Conservation (phyloP, 2,888 invertebrate species). For the Rhamnusium bicolor region DNA sequence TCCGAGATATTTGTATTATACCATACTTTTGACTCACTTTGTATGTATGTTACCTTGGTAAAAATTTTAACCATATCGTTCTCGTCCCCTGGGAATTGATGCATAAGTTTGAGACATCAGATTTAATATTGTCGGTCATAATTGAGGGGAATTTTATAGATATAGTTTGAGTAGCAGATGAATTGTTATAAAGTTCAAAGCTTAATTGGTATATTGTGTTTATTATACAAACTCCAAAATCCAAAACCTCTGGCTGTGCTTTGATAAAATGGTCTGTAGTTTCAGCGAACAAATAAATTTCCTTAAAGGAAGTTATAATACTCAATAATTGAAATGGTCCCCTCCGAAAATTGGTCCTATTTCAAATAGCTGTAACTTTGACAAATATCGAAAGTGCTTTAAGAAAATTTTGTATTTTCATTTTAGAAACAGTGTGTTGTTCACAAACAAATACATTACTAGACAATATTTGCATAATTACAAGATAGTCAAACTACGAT, state of each 20-base stretch:
- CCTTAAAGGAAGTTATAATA: too few relatives aligned
- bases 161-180: conserved; percentile 48
- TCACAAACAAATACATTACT: too few relatives aligned
- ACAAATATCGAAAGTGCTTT: too few relatives aligned
- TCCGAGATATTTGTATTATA: too few relatives aligned
- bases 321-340: too few relatives aligned
- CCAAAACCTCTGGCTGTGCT: conserved; percentile 46
- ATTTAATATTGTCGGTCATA: conserved; percentile 43
- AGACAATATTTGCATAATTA: too few relatives aligned
- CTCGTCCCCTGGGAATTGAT: conserved; percentile 45
- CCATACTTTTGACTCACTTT: too few relatives aligned
- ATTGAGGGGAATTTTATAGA: conserved; percentile 50
- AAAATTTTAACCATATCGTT: conserved; percentile 49
- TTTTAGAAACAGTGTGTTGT: too few relatives aligned
- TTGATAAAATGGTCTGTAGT: conserved; percentile 52
- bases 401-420: too few relatives aligned
- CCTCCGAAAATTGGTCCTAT: too few relatives aligned
- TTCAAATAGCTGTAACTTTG: too few relatives aligned
- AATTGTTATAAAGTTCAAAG: conserved; percentile 50
- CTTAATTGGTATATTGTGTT: conserved; percentile 53
- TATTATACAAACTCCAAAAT: conserved; percentile 53
- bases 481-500: too few relatives aligned
- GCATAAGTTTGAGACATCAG: conserved; percentile 45
- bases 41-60: conserved; percentile 49
- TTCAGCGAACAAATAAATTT: conserved; percentile 49